Evolutionary conservation across 2,888 invertebrate genomes (phyloP).

Genomic region (Capitulum mitella): DNA sequence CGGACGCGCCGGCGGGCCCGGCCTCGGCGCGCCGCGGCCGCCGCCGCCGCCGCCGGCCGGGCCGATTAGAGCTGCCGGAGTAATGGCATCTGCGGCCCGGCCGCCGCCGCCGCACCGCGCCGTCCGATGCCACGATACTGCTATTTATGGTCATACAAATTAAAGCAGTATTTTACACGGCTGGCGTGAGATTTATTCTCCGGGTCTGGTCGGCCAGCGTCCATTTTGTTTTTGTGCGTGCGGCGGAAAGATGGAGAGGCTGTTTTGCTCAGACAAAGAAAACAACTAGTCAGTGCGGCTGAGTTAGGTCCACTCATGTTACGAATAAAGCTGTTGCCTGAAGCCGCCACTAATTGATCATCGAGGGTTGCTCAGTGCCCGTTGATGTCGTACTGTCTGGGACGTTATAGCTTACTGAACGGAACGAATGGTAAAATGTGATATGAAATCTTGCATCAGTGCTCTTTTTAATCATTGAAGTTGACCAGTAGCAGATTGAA

Average conservation of each 20-base stretch:
- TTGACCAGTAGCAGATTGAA: no score
- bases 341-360: background rate
- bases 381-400: no score
- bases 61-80: background rate
- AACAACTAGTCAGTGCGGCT: background rate
- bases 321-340: background rate
- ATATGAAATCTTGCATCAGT: no score
- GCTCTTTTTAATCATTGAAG: no score
- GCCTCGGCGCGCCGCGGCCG: no score
- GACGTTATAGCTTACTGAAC: no score
- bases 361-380: no score
- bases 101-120: background rate
- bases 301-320: background rate
- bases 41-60: no score
- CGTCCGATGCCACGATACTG: background rate
- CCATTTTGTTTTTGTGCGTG: conserved; percentile 24
- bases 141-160: conserved; percentile 21
- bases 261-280: background rate
- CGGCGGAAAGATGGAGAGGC: background rate
- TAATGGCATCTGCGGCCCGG: background rate
- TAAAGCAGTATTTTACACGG: conserved; percentile 14
- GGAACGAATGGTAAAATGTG: no score
- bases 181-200: background rate
- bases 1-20: conserved; percentile 2
- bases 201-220: background rate